Evolutionary conservation across 2,888 invertebrate species (phyloP), one percentile per base, ranked within the genome.

Genomic region (Chrysina gloriosa): DNA sequence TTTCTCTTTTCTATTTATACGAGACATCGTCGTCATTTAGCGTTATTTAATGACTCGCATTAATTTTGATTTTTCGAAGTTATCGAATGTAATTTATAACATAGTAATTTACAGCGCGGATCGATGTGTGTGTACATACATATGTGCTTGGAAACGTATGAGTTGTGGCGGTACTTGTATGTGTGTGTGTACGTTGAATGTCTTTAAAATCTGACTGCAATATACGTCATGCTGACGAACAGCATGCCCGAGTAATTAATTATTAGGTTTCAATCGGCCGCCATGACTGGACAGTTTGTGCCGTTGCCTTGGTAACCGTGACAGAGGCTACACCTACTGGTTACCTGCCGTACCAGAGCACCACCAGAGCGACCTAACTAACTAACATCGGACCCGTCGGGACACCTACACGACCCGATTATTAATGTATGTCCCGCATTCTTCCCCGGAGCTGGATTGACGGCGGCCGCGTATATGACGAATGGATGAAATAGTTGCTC

Each of bases 181-280:
- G 23, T 56, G 64, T 47, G 48, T 68, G 31, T 31, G 39, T 58
- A 61, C 47, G 64, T 54, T 34, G 45, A 48, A 47, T 61, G 65
- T 72, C 72, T 72, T 70, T 70, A 66, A 71, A 69, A 69, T 72
- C 66, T 70, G 72, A 65, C 71, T 73, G 72, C 69, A 72, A 73
- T 75, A 75, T 73, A 74, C 76, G 75, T 75, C 74, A 75, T 75
- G 75, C 75, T 76, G 75, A 74, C 75, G 75, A 74, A 72, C 74
- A 72, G 73, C 74, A 74, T 74, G 72, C 73, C 73, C 70, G 74
- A 77, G 80, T 80, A 81, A 81, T 81, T 81, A 81, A 81, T 81
- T 81, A 80, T 80, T 80, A 80, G 81, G 79, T 80, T 80, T 81
- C 80, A 81, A 80, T 80, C 78, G 78, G 77, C 77, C 78, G 80